Evolutionary conservation across 2,888 invertebrate genomes (phyloP).

Genomic region (Amphipoea lucens): DNA sequence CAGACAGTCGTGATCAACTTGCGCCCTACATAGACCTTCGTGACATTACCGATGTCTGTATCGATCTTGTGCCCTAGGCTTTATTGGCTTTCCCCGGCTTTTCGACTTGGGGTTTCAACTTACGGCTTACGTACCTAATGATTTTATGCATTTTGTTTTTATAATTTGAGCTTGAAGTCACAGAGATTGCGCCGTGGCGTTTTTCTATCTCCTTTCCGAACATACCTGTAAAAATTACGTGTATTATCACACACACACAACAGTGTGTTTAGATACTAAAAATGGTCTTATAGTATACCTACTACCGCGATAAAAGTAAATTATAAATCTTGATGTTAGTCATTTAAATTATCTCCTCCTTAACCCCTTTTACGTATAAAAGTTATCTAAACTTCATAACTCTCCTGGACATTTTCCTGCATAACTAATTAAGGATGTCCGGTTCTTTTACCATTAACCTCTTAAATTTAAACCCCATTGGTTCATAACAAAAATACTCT

Average conservation of each 20-base stretch:
- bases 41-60: slow-evolving; percentile 52
- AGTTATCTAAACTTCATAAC: slow-evolving; percentile 3
- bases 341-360: neutral
- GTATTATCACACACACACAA: too few species aligned
- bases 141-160: neutral
- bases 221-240: too few species aligned
- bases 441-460: too few species aligned
- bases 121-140: neutral
- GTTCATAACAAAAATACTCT: too few species aligned
- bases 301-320: neutral
- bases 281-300: neutral
- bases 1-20: slow-evolving; percentile 55
- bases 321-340: neutral
- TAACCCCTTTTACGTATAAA: neutral
- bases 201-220: too few species aligned
- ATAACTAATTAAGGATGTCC: neutral
- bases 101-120: neutral
- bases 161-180: neutral
- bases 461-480: too few species aligned
- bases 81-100: slow-evolving; percentile 22
- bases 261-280: too few species aligned
- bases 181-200: neutral
- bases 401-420: slow-evolving; percentile 1
- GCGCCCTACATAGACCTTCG: slow-evolving; percentile 43
- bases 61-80: slow-evolving; percentile 57